These are phyloP conservation scores for Zaprionus ghesquierei DNA, from an alignment of 1,140 invertebrate species.

Conservation along the genomic window DNA sequence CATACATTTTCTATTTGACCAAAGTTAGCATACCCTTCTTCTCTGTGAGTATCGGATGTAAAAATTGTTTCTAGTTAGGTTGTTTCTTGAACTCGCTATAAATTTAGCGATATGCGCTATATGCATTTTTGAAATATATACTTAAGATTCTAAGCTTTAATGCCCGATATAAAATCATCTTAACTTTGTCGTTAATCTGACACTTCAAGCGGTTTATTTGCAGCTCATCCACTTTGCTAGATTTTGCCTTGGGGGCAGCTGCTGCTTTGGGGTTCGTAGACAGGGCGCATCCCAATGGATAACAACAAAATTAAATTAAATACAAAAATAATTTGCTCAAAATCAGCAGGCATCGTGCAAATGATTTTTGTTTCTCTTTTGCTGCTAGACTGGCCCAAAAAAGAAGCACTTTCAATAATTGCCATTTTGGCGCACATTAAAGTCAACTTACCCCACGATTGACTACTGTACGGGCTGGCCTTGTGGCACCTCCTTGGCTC, in stretches of 20 bases:
- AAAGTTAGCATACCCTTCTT: too few species aligned
- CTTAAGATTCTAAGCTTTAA: not conserved
- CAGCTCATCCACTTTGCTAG: not conserved
- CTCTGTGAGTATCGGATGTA: too few species aligned
- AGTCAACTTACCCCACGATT: conserved; percentile 75
- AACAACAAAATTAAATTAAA: conserved; percentile 70
- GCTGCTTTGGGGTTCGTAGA: not conserved
- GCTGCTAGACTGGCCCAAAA: conserved; percentile 24
- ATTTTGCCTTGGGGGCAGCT: not conserved
- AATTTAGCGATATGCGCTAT: too few species aligned
- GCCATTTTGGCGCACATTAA: conserved; percentile 78
- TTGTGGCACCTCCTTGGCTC: not conserved
- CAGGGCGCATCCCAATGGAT: conserved; percentile 20
- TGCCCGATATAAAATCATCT: not conserved
- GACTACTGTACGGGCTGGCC: conserved; percentile 61
- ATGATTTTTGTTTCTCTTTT: conserved; percentile 52
- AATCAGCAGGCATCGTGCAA: conserved; percentile 56
- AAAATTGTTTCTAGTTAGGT: too few species aligned
- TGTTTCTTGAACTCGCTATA: too few species aligned
- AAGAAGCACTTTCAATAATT: conserved; percentile 78
- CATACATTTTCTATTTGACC: too few species aligned
- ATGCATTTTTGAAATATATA: too few species aligned
- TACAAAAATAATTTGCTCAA: conserved; percentile 71
- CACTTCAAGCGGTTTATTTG: not conserved
- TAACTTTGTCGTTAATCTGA: not conserved